Base-by-base conservation (phyloP, 1,140 invertebrate genomes). In the Riptortus pedestris region DNA sequence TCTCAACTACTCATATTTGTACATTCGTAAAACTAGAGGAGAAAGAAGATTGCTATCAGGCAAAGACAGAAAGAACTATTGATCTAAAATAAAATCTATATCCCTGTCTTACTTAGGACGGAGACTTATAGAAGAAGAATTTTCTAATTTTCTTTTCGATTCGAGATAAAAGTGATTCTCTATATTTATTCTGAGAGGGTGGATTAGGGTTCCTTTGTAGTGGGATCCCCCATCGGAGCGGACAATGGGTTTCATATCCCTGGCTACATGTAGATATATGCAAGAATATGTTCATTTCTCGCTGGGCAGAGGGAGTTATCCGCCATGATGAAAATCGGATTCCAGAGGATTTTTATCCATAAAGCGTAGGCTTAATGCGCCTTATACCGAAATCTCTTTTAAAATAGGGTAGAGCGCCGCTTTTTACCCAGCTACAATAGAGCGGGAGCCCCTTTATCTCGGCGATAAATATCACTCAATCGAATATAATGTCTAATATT, bases 401-500 rank as follows among this genome's bases (percentile, higher is more conserved):
- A 55, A 55, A 55, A 55, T 55, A 55, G 51, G 51, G 51, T 55
- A 24, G 26, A 24, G 24, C 51, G 20, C 51, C 51, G 14, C 24
- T 4, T 24, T 55, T 26, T 24, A 55, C 20, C 4, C 24, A 9
- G 1, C 1, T 3, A 55, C 51, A 55, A 55, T 55, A 24, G 51
- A 12, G 51, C 20, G 20, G n/a, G n/a, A n/a, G 3, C 24, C 20
- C 18, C 51, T 22, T 55, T 55, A 55, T 55, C 51, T 24, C n/a
- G 18, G 18, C 51, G 51, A 55, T 55, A 55, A 55, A 55, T 55
- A 55, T 55, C 24, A 20, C 24, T 24, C 20, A 55, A 24, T 26
- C 27, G 61, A 33, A 63, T 51, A 63, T 27, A 51, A 63, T 47
- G 24, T 47, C 26, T 16, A n/a, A 33, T 38, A 27, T 61, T 27